A percentile compares a stretch with the other conserved stretches of the same genome.
Evolutionary conservation across 2,113 vertebrate species (phyloP).

Genomic region (Monarcha castaneiventris): DNA sequence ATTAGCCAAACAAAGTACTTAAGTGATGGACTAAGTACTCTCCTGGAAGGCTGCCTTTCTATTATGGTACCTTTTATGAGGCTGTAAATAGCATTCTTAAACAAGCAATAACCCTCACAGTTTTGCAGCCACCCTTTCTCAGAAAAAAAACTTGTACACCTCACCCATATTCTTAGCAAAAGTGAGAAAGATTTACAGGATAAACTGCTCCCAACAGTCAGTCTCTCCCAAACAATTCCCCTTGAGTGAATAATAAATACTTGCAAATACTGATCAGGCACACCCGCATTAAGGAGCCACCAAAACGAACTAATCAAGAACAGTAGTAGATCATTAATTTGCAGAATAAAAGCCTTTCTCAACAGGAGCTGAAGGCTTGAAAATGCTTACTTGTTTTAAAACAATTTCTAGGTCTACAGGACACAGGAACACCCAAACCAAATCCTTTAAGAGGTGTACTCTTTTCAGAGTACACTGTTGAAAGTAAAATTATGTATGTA

Average conservation of each 20-base stretch:
- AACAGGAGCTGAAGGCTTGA: background rate
- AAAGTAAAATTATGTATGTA: background rate
- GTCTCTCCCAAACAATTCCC: background rate
- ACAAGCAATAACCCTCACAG: constrained; percentile 29
- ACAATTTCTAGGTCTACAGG: background rate
- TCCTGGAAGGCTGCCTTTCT: constrained; percentile 41
- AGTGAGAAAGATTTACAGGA: background rate
- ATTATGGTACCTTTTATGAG: constrained; percentile 27
- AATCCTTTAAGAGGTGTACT: background rate
- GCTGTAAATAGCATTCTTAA: constrained; percentile 58
- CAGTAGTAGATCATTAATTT: constrained; percentile 8
- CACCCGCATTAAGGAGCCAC: background rate
- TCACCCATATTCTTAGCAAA: background rate
- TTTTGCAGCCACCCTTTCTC: background rate
- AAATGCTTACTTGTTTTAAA: constrained; percentile 16
- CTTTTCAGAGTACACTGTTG: background rate
- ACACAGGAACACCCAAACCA: background rate
- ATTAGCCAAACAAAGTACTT: background rate
- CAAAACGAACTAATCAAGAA: background rate
- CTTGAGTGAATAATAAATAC: background rate
- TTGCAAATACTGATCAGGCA: background rate
- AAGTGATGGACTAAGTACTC: background rate
- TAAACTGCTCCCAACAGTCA: background rate
- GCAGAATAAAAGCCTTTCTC: constrained; percentile 22
- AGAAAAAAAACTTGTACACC: background rate